Conservation (phyloP, 2,113 vertebrate species). For the Semnornis frantzii region DNA sequence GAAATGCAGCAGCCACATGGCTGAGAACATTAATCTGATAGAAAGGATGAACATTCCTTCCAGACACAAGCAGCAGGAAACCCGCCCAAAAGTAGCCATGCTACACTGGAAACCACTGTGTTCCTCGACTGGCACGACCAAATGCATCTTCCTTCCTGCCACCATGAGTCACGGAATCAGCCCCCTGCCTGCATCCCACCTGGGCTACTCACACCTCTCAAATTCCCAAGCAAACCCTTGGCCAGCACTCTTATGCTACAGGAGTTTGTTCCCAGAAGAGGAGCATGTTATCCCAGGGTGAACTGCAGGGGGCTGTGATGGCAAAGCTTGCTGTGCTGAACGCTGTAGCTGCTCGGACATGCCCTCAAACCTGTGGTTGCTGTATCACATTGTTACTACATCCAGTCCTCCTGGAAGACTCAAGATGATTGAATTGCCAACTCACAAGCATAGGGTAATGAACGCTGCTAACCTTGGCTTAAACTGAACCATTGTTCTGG, state of each 20-base stretch:
- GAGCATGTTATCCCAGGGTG: background rate
- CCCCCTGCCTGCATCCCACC: background rate
- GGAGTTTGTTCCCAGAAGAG: background rate
- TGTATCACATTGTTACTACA: background rate
- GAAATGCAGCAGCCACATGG: background rate
- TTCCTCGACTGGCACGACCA: background rate
- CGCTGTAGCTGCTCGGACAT: accelerated
- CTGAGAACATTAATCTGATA: background rate
- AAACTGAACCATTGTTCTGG: conserved; percentile 13
- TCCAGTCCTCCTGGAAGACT: background rate
- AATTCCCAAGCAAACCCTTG: background rate
- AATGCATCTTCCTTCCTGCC: background rate
- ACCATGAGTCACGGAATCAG: accelerated
- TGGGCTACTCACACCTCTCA: accelerated
- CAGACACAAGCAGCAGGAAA: background rate
- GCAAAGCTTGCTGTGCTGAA: background rate
- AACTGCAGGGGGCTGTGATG: background rate
- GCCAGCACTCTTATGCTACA: background rate
- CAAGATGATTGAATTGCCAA: background rate
- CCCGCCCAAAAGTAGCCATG: background rate
- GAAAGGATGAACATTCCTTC: background rate
- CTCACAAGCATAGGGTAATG: background rate
- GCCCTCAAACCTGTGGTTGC: background rate
- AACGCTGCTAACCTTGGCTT: conserved; percentile 32
- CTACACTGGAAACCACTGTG: accelerated